Evolutionary conservation across 2,797 vertebrate species (phyloP).

Genomic region (Gambelia wislizenii): DNA sequence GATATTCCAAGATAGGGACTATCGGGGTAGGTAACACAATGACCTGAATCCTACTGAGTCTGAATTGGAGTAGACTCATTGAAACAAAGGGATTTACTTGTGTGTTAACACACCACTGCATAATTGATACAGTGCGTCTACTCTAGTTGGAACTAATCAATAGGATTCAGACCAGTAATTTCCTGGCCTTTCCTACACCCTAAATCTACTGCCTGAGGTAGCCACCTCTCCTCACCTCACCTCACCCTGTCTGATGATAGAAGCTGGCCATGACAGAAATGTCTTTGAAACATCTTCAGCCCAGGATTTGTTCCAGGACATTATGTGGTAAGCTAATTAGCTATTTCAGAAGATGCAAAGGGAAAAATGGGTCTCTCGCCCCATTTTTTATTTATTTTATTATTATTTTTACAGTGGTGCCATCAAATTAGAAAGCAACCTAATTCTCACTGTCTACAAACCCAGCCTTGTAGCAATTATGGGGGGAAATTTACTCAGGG

Average conservation of each 20-base stretch:
- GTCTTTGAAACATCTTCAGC: slow-evolving; percentile 53
- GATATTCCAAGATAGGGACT: no score
- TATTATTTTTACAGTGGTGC: slow-evolving; percentile 65
- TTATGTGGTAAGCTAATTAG: slow-evolving; percentile 74
- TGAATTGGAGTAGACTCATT: no score
- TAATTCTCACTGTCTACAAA: slow-evolving; percentile 44
- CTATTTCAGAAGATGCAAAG: slow-evolving; percentile 56
- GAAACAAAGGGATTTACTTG: no score
- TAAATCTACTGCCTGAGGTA: not conserved
- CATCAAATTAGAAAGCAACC: slow-evolving; percentile 62
- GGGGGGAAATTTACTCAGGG: not conserved
- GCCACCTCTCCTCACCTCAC: not conserved
- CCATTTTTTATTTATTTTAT: no score
- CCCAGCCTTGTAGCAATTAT: slow-evolving; percentile 43
- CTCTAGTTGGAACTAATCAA: no score
- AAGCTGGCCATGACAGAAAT: slow-evolving; percentile 45
- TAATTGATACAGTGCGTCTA: no score
- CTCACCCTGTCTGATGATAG: slow-evolving; percentile 24
- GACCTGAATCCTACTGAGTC: no score
- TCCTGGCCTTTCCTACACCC: not conserved
- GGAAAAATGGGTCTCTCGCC: slow-evolving; percentile 60
- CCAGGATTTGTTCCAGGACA: slow-evolving; percentile 62
- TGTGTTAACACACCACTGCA: no score
- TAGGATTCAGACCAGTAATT: not conserved
- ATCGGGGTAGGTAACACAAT: no score